Base-by-base conservation (phyloP, 1,140 invertebrate genomes). In the Antheraea pernyi region DNA sequence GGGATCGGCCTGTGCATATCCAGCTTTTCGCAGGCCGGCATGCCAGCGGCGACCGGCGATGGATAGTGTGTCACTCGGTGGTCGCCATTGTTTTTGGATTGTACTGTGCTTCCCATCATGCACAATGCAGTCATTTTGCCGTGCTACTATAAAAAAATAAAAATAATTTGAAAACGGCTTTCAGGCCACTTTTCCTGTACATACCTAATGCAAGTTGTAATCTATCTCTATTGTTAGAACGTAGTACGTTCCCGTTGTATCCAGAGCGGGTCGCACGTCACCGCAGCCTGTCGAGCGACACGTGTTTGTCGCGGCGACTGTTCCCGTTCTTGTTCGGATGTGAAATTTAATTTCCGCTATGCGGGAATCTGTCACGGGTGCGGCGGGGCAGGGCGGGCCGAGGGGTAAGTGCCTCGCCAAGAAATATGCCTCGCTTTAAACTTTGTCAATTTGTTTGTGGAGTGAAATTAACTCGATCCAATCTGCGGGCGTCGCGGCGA, bases 361-460 rank as follows among this genome's bases (percentile, higher is more conserved):
- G 81, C 85, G 83, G 83, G 87, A 85, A 88, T 86, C 86, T 85
- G 82, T 83, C 85, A 84, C 81, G 75, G 75, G 74, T 30, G 22
- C 22, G 66, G 37, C 36, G 42, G 42, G 0, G 80, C 76, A 75
- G 75, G 68, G 76, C 72, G 64, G 78, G 64, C 75, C 74, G 80
- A 79, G 68, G 72, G 68, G 80, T 78, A 79, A 72, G 78, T 75
- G 71, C 77, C 75, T 81, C 78, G 84, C 88, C 83, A 89, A 91
- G 90, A 92, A 92, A 91, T 92, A 91, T 91, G 86, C 87, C 85
- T 83, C 87, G 88, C 84, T 92, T 82, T 89, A 89, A 92, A 92
- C 88, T 92, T 92, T 92, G 90, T 91, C 90, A 92, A 92, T 92
- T 92, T 92, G 87, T 92, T 91, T 91, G 89, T 91, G 87, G 87